These are phyloP conservation scores for Atopsyche davidsoni DNA, from an alignment of 1,140 invertebrate species.

Conservation along the genomic window DNA sequence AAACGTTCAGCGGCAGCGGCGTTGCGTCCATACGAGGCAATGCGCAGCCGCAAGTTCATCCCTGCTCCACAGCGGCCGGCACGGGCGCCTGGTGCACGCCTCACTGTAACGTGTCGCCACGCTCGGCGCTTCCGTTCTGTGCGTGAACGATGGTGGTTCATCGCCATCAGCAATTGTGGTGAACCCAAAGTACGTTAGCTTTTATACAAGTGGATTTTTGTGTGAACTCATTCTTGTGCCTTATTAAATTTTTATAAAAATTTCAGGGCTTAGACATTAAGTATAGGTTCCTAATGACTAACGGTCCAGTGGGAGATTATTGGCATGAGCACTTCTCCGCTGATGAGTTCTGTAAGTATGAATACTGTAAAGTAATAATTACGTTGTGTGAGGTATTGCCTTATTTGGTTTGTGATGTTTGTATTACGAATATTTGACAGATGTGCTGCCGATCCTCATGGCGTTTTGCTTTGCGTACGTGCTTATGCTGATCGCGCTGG, in stretches of 20 bases:
- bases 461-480: slow-evolving; percentile 58
- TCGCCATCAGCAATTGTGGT: slow-evolving; percentile 67
- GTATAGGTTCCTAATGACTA: slow-evolving; percentile 74
- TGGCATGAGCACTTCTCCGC: slow-evolving; percentile 86
- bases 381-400: too few relatives aligned
- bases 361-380: background rate
- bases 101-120: slow-evolving; percentile 51
- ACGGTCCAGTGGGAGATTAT: slow-evolving; percentile 66
- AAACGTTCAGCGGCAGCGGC: too few relatives aligned
- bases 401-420: background rate
- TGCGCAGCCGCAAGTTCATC: slow-evolving; percentile 33
- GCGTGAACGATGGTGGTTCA: slow-evolving; percentile 73
- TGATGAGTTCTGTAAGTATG: slow-evolving; percentile 87
- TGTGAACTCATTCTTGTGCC: background rate
- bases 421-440: slow-evolving; percentile 46
- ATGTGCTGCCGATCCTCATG: slow-evolving; percentile 66
- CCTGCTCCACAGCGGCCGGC: slow-evolving; percentile 30
- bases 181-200: slow-evolving; percentile 48
- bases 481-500: slow-evolving; percentile 55
- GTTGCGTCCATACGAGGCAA: too few relatives aligned
- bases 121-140: slow-evolving; percentile 58
- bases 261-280: slow-evolving; percentile 60
- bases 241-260: slow-evolving; percentile 4
- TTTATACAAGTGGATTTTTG: slow-evolving; percentile 1
- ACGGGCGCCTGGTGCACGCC: slow-evolving; percentile 27